Evolutionary conservation across 2,888 invertebrate genomes (phyloP), one percentile per base, ranked within the genome.

Genomic region (Rhynchonema sp.): DNA sequence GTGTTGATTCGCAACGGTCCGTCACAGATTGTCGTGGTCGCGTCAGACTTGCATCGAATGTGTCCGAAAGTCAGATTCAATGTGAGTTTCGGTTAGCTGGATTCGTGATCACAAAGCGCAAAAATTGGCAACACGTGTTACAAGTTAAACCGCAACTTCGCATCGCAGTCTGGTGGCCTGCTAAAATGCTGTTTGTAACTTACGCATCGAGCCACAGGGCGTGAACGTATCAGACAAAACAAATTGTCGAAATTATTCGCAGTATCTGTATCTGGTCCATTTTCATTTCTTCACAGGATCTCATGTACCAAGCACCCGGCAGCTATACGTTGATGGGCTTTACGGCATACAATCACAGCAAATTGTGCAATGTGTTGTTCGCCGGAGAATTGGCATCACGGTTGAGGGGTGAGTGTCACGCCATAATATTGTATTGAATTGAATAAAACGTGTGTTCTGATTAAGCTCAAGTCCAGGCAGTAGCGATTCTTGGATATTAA

Each of bases 341-440:
- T 27, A 17, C 27, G 25, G 60, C 59, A n/a, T 61, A 61, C 60
- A 61, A 57, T 38, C 61, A 60, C 54, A 61, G 61, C 55, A 61
- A 61, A 57, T 28, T 61, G 46, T 38, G 30, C 25, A 61, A 60
- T 26, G 13, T 61, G 3, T 29, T 61, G 29, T 61, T 60, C 26
- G 57, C 25, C 2, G 1, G 28, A 13, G 55, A 46, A 26, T 46
- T 61, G 30, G 46, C 52, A 2, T 6, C n/a, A 13, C 23, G 30
- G 27, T n/a, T 59, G n/a, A 17, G 28, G 22, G 61, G 61, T 61
- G 30, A 46, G n/a, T n/a, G n/a, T n/a, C n/a, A n/a, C n/a, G n/a
- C n/a, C n/a, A n/a, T n/a, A n/a, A n/a, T n/a, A n/a, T n/a, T n/a
- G n/a, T n/a, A n/a, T n/a, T n/a, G n/a, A n/a, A n/a, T n/a, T n/a